Conservation (phyloP, 2,888 invertebrate species). For the Biston stratarius region DNA sequence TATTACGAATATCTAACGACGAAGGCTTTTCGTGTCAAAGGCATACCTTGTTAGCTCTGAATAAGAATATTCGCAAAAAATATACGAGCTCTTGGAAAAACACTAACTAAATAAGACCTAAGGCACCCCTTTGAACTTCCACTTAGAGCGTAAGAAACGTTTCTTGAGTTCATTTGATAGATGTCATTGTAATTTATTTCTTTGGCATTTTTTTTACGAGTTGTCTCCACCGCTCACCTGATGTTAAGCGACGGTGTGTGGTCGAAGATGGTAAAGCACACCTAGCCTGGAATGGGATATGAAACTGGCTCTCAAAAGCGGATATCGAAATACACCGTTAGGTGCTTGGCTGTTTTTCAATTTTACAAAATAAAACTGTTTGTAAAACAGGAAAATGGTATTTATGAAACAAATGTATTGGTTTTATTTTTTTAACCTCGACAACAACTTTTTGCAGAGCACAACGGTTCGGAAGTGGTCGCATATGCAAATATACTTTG, state of each 20-base stretch:
- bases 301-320: no score
- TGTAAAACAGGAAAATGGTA: conserved; percentile 1
- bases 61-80: conserved; percentile 16
- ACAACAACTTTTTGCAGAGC: conserved; percentile 15
- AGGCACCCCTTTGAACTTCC: background rate
- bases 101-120: conserved; percentile 6
- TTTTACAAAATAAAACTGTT: background rate
- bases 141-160: background rate
- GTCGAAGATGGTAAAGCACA: no score
- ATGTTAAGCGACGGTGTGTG: no score
- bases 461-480: conserved; percentile 28
- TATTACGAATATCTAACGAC: conserved; percentile 20
- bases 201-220: no score
- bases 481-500: conserved; percentile 35
- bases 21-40: conserved; percentile 18
- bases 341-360: no score
- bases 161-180: background rate
- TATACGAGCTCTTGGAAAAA: conserved; percentile 9
- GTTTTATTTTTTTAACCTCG: no score
- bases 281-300: no score
- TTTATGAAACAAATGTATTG: conserved; percentile 25
- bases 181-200: background rate
- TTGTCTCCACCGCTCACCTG: no score
- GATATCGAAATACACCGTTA: no score
- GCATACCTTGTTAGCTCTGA: conserved; percentile 21